Conservation (phyloP, 2,888 invertebrate species). For the Syrista parreyssii region DNA sequence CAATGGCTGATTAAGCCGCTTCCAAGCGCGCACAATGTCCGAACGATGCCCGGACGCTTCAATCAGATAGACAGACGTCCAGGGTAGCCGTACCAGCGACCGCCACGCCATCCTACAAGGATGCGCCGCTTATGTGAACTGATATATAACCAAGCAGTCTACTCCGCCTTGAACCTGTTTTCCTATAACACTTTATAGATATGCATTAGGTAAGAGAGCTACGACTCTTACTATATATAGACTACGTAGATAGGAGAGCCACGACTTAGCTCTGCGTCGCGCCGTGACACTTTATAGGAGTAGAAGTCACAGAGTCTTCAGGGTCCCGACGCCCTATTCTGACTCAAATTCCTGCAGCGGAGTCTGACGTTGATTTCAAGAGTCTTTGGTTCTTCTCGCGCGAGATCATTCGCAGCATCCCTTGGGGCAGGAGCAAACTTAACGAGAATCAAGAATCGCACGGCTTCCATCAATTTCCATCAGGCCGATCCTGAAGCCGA, state of each 20-base stretch:
- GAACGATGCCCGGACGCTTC: conserved; percentile 43
- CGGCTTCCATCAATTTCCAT: no score
- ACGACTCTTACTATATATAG: no score
- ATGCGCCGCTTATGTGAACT: conserved; percentile 18
- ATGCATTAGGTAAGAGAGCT: background rate
- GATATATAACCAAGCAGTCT: conserved; percentile 35
- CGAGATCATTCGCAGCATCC: no score
- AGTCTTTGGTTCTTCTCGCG: no score
- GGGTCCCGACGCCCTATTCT: no score
- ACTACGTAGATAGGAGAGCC: no score
- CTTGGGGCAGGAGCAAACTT: no score
- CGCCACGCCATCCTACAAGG: background rate
- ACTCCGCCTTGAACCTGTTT: conserved; percentile 41
- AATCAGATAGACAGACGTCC: conserved; percentile 46
- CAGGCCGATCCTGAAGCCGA: no score
- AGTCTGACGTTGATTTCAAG: no score
- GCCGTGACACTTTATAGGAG: background rate
- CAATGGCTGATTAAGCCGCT: conserved; percentile 61
- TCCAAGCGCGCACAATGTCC: conserved; percentile 54
- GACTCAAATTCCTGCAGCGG: no score
- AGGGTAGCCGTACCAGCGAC: conserved; percentile 5
- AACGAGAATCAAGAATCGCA: no score
- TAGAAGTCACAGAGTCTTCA: no score
- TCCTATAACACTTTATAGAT: conserved; percentile 9
- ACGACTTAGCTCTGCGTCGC: background rate